Conservation (phyloP, 2,797 vertebrate genomes). For the Chiloscyllium punctatum region DNA sequence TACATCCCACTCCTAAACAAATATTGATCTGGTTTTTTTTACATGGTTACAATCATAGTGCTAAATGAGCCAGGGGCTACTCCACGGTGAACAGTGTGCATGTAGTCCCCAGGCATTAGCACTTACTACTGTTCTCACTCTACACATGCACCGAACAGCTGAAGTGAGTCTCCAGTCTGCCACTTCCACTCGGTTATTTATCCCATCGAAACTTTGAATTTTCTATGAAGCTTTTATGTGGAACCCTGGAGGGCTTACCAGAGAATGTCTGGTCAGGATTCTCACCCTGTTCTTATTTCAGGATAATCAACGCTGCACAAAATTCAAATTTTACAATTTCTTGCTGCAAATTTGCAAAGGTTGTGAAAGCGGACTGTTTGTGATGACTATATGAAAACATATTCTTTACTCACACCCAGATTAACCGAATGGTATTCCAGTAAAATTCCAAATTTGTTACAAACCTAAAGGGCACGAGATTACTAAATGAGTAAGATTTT, state of each 20-base stretch:
- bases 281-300: not conserved
- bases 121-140: not conserved
- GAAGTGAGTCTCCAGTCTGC: not conserved
- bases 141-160: not conserved
- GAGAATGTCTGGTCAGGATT: not conserved
- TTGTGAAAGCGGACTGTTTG: not conserved
- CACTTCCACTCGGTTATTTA: not conserved
- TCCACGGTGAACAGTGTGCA: not conserved
- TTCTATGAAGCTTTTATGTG: not conserved
- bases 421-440: not conserved
- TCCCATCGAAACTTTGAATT: not conserved
- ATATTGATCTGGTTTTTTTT: not conserved
- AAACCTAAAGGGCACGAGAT: not conserved
- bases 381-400: not conserved
- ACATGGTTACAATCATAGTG: not conserved
- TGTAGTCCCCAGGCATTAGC: not conserved
- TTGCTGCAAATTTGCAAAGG: not conserved
- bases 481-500: not conserved
- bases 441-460: not conserved
- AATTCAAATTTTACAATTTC: not conserved
- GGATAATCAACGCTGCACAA: not conserved
- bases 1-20: not conserved
- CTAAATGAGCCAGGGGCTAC: not conserved
- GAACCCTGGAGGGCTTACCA: not conserved
- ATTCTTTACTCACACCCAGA: not conserved